Percentiles rank a stretch among this genome's conserved stretches.
These are phyloP conservation scores for Gallirallus australis DNA, from an alignment of 2,797 vertebrate species.

Conservation along the genomic window DNA sequence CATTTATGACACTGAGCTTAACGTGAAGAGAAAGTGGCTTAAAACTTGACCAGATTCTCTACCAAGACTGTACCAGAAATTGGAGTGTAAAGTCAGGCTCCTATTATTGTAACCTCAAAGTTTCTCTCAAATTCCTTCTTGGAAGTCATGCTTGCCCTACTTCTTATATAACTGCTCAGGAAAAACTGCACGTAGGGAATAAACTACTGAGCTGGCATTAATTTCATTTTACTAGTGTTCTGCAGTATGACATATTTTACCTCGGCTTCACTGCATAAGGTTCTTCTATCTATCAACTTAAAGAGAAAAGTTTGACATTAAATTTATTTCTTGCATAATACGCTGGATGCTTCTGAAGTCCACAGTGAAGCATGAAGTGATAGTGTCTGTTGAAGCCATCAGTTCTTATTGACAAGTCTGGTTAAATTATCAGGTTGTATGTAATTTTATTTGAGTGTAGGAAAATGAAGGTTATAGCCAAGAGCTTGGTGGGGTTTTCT, in stretches of 20 bases:
- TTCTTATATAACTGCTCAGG: slow-evolving; percentile 19
- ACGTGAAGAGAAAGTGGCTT: not conserved
- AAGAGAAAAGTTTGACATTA: slow-evolving; percentile 39
- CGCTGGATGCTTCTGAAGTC: slow-evolving; percentile 55
- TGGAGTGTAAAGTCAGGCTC: not conserved
- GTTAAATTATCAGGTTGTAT: slow-evolving; percentile 82
- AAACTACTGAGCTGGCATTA: slow-evolving; percentile 56
- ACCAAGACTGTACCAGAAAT: not conserved
- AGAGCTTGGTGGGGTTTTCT: slow-evolving; percentile 78
- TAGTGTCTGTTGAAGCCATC: slow-evolving; percentile 76
- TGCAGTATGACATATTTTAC: slow-evolving; percentile 40
- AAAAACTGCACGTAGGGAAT: not conserved
- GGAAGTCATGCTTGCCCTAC: slow-evolving; percentile 30
- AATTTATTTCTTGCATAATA: slow-evolving; percentile 63
- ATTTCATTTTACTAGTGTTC: slow-evolving; percentile 37
- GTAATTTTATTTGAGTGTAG: slow-evolving; percentile 78
- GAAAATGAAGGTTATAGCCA: slow-evolving; percentile 79
- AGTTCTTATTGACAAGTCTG: slow-evolving; percentile 79
- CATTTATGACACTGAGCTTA: not conserved
- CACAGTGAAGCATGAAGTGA: slow-evolving; percentile 51
- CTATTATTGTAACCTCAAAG: slow-evolving; percentile 15
- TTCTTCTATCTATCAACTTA: slow-evolving; percentile 46
- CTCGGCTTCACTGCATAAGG: not conserved
- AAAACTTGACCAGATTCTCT: not conserved
- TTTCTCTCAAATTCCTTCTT: slow-evolving; percentile 39